phyloP scores from a whole-genome alignment of 2,113 vertebrate species.

The Festucalex cinctus region DNA sequence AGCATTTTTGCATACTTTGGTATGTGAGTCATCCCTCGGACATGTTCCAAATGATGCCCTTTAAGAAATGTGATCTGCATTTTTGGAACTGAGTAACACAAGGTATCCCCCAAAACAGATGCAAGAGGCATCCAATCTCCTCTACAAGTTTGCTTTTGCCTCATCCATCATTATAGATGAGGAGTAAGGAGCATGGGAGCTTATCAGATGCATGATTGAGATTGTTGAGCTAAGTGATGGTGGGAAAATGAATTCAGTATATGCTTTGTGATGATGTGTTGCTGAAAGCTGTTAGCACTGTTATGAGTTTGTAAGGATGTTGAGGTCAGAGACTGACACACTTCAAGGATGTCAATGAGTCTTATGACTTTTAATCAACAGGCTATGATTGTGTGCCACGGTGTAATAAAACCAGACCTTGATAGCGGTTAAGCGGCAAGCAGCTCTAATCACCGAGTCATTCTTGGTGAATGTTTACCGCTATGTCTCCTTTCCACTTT shows the following conservation, averaged over 20 bases:
- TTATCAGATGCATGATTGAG: constrained; percentile 39
- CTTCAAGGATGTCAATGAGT: constrained; percentile 10
- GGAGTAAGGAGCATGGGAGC: constrained; percentile 3
- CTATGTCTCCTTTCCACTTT: background rate
- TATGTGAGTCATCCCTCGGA: background rate
- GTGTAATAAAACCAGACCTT: constrained; percentile 15
- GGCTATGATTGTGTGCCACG: background rate
- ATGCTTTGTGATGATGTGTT: constrained; percentile 22
- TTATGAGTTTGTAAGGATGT: constrained; percentile 51
- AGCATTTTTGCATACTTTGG: background rate
- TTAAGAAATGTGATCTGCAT: too few relatives aligned
- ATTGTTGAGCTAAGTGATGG: constrained; percentile 30
- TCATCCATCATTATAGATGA: constrained; percentile 8
- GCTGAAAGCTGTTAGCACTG: constrained; percentile 28
- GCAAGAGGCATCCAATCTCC: background rate
- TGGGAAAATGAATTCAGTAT: constrained; percentile 42
- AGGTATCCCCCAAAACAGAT: background rate
- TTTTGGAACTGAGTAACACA: too few relatives aligned
- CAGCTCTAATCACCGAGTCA: constrained; percentile 13
- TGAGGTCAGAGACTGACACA: constrained; percentile 25
- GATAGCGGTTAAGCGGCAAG: constrained; percentile 5
- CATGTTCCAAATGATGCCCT: too few relatives aligned
- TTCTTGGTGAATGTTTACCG: constrained; percentile 7
- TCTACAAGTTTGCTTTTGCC: constrained; percentile 8
- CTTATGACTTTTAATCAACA: constrained; percentile 34